A percentile compares a stretch with the other conserved stretches of the same genome.
Evolutionary conservation across 2,888 invertebrate species (phyloP).

Genomic region (Macroteleia sp.): DNA sequence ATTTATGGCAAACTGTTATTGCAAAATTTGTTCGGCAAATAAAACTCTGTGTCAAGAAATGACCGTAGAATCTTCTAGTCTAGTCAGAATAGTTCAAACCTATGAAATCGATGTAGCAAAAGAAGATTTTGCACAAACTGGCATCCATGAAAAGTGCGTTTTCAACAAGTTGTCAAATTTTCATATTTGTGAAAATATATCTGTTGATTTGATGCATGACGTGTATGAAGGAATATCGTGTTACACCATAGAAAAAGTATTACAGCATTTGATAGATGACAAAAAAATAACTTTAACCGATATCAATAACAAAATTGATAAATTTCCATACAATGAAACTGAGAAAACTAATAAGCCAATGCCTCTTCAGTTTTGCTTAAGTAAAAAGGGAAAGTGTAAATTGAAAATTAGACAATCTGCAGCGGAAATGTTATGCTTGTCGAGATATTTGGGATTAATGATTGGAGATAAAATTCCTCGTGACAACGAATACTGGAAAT

Average conservation of each 20-base stretch:
- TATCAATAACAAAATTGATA: background rate
- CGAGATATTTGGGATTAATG: no score
- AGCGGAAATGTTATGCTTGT: no score
- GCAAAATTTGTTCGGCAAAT: slow-evolving; percentile 45
- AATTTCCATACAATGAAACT: background rate
- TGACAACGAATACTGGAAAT: background rate
- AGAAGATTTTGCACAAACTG: slow-evolving; percentile 39
- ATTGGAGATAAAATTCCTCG: background rate
- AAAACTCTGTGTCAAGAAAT: slow-evolving; percentile 49
- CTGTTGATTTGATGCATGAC: slow-evolving; percentile 50
- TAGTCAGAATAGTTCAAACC: slow-evolving; percentile 46
- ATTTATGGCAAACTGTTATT: slow-evolving; percentile 16
- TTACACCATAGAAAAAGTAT: background rate
- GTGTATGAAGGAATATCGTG: slow-evolving; percentile 19
- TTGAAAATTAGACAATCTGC: background rate
- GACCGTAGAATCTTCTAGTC: slow-evolving; percentile 38
- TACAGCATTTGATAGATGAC: background rate
- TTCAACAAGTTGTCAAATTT: slow-evolving; percentile 48
- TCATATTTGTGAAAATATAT: slow-evolving; percentile 47
- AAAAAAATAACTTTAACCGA: background rate
- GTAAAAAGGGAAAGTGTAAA: no score
- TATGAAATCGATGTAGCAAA: slow-evolving; percentile 45
- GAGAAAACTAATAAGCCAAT: background rate
- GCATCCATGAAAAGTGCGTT: slow-evolving; percentile 48
- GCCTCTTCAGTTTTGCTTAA: background rate